Evolutionary conservation across 2,888 invertebrate species (phyloP), one percentile per base, ranked within the genome.

Genomic region (Rhamphomyia laevipes): DNA sequence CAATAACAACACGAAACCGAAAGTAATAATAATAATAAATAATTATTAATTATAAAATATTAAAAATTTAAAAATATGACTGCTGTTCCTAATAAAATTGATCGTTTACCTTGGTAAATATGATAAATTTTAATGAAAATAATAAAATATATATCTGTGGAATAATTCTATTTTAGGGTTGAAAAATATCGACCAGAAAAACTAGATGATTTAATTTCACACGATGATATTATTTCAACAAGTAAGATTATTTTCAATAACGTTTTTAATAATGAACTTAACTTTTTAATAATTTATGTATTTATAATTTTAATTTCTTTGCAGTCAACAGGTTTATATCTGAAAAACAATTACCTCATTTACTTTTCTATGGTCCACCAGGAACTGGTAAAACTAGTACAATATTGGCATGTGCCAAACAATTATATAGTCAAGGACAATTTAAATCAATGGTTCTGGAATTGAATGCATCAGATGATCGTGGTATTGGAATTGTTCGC

Each of bases 321-420:
- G 50, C 63, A 91, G 88, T 91, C 51, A 82, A 77, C 55, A 86
- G 84, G 63, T 92, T 96, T 67, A 92, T 97, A 59, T 77, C 82
- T 51, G 86, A 93, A 63, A 86, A 93, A 64, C 88, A 91, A 58
- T 72, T 99, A 43, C 99, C 99, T 1, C 97, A 99, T 76, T 73
- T 99, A 48, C 72, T 99, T 23, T 89, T 99, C 61, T 99, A 99
- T 73, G 99, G 99, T 0, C 97, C 97, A 11, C 96, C 97, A 1
- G 99, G 97, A 47, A 97, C 96, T 23, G 97, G 94, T 5, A 99
- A 99, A 74, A 99, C 97, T 0, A 95, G 91, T 56, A 96, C 97
- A 9, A 95, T 99, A 56, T 74, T 99, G 53, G 97, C 97, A 18
- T 93, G 94, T 72, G 96, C 97, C 3, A 83, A 80, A 57, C 85